Base-by-base conservation (phyloP, 1,140 invertebrate species). In the Ips nitidus region DNA sequence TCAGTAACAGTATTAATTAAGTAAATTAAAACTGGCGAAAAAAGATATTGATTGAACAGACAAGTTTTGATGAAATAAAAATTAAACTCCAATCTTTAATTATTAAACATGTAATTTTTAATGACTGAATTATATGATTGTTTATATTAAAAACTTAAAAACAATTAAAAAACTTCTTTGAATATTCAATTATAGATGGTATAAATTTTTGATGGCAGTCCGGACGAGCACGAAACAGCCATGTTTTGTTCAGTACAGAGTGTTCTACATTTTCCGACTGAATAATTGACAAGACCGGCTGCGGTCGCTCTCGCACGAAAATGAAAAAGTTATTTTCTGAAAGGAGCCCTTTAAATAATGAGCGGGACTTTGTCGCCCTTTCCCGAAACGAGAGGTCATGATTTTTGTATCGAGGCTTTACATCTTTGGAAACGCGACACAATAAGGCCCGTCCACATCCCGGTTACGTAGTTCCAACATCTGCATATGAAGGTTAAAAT, bases 221-320 rank as follows among this genome's bases (percentile, higher is more conserved):
- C 8, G 41, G 36, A 38, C 41, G 8, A 38, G 56, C 56, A 58
- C 56, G 56, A 58, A 58, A 58, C 37, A 1, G 56, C 37, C 56
- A 58, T 58, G 56, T 58, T 58, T 63, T 63, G 60, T 50, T 63
- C 43, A 39, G 50, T 37, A 63, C 45, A 50, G 5, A n/a, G 47
- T 65, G 63, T 52, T 50, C 63, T 39, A 65, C 63, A 65, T 65
- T 67, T 22, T 59, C 55, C 65, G 45, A 58, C 37, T 67, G 65
- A 67, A 67, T 67, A 67, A 67, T 67, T 67, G 65, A 67, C 41
- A 38, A 37, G 52, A 67, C 53, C 65, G 43, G 41, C 65, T 50
- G 57, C 57, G 53, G 65, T 58, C 47, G 3, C 43, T 36, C 41
- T 60, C 41, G 41, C n/a, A 63, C 4, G 45, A 58, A 58, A 58